Base-by-base conservation (phyloP, 92 coral and sea anemone genomes). In the Palythoa caribaeorum region DNA sequence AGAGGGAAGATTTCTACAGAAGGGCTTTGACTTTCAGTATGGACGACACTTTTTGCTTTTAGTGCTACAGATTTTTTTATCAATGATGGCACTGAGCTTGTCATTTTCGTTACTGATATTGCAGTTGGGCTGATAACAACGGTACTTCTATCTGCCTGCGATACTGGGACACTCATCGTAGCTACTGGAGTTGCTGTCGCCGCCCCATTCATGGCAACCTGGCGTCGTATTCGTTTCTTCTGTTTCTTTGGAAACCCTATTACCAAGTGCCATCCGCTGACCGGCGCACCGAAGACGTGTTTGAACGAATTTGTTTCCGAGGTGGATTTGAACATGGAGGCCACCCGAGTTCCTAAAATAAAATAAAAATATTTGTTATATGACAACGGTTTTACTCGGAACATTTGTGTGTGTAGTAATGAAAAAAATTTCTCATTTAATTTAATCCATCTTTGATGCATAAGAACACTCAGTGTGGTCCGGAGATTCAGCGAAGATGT, bases 201-300 rank as follows among this genome's bases (percentile, higher is more conserved):
- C 37, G 95, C 93, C 10, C 53, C 52, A 21, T 89, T 88, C 14
- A 40, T 44, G 14, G 78, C 73, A 10, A 83, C 59, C 81, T 97
- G 96, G 65, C 99, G 92, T 20, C 99, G 97, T 54, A 91, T 89
- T 71, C 99, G 96, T 47, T 89, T 90, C n/a, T 87, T 96, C 38
- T 89, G 90, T 48, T 83, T 89, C 84, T 97, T 94, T 16, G 92
- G 96, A 66, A 80, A 88, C 36, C 98, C 99, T 79, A 93, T 90
- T 20, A 94, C 89, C 76, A 97, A 92, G 73, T 97, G 98, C 99
- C 99, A 97, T 73, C 93, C 97, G 72, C 86, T 89, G 71, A 97
- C 98, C n/a, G 97, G 98, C 35, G 90, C 91, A 0, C 92, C 83
- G 37, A 97, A 89, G 36, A 88, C 79, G 14, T 88, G 83, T 72